A percentile compares a stretch with the other conserved stretches of the same genome.
Evolutionary conservation across 2,113 vertebrate genomes (phyloP).

Genomic region (Notiomystis cincta): DNA sequence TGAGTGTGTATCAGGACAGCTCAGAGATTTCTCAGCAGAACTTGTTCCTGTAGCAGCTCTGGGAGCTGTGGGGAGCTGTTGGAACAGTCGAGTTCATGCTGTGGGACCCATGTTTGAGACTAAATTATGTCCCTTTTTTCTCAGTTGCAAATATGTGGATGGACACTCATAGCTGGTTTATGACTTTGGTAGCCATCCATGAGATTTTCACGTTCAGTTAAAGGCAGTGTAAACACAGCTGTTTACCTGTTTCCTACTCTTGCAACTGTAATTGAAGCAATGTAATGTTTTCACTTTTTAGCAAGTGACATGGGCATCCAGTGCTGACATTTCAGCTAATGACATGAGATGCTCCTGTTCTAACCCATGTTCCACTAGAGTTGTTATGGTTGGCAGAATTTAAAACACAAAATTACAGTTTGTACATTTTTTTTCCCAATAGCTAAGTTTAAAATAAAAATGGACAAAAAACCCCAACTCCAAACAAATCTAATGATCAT

Average conservation of each 20-base stretch:
- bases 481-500: neutral
- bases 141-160: neutral
- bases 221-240: neutral
- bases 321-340: neutral
- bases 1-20: neutral
- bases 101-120: neutral
- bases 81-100: neutral
- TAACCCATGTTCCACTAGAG: neutral
- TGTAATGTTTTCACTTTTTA: neutral
- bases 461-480: rapidly evolving
- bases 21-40: neutral
- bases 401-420: neutral
- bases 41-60: neutral
- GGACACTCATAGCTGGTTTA: neutral
- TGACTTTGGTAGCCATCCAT: neutral
- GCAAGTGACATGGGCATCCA: neutral
- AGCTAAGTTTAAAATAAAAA: neutral
- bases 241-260: neutral
- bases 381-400: neutral
- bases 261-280: neutral
- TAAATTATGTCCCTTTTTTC: neutral
- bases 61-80: neutral
- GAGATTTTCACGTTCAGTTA: neutral
- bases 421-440: neutral
- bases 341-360: neutral